Percentiles rank a stretch among this genome's conserved stretches.
phyloP scores from a whole-genome alignment of 1,140 invertebrate species.

The Bombyx mandarina region DNA sequence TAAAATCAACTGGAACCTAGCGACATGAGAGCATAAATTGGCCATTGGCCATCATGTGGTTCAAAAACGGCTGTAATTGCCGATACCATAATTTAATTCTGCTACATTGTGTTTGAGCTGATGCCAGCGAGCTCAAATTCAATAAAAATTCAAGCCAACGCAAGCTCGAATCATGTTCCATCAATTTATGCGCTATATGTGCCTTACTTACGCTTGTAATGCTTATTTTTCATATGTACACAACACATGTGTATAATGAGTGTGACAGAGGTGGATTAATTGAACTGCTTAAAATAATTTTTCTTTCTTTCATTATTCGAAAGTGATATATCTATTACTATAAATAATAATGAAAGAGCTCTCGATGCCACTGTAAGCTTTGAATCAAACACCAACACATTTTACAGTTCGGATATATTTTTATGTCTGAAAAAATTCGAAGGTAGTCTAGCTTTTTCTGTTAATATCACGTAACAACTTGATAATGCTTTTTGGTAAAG shows the following conservation, averaged over 20 bases:
- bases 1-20: background rate
- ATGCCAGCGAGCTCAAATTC: conserved; percentile 47
- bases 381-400: background rate
- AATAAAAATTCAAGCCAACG: conserved; percentile 44
- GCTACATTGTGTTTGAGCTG: conserved; percentile 55
- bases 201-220: background rate
- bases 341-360: background rate
- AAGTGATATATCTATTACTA: too few relatives aligned
- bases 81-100: conserved; percentile 57
- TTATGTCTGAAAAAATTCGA: too few relatives aligned
- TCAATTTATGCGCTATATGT: conserved; percentile 29
- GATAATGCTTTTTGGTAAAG: too few relatives aligned
- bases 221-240: background rate
- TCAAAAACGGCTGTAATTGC: conserved; percentile 58
- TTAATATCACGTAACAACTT: too few relatives aligned
- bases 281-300: too few relatives aligned
- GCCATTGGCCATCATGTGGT: conserved; percentile 48
- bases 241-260: background rate
- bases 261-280: too few relatives aligned
- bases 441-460: too few relatives aligned
- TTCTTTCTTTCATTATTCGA: too few relatives aligned
- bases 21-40: conserved; percentile 43
- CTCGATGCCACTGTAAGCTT: background rate
- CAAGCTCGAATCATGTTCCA: conserved; percentile 26
- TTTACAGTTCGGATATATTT: too few relatives aligned